A percentile compares a stretch with the other conserved stretches of the same genome.
Evolutionary conservation across 2,888 invertebrate species (phyloP).

Genomic region (Acanthosepion esculentum): DNA sequence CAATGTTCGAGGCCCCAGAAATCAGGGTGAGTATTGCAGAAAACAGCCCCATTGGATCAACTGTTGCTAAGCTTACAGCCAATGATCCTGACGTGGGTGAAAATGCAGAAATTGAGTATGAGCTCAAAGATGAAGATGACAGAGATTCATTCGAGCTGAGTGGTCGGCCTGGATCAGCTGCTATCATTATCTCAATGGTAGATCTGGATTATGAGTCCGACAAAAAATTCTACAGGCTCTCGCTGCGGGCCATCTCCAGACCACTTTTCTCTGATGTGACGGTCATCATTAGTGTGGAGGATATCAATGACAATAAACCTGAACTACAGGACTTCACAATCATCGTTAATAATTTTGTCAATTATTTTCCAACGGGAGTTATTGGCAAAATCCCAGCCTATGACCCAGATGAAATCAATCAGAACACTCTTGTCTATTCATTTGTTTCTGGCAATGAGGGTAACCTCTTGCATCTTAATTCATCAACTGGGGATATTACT

Average conservation of each 20-base stretch:
- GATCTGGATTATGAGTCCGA: slow-evolving; percentile 97
- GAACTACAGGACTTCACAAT: slow-evolving; percentile 91
- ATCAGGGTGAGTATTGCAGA: slow-evolving; percentile 92
- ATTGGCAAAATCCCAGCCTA: slow-evolving; percentile 93
- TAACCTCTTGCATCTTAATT: slow-evolving; percentile 87
- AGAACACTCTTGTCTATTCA: slow-evolving; percentile 82
- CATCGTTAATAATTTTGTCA: slow-evolving; percentile 95
- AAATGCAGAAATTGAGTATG: slow-evolving; percentile 94
- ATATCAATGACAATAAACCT: slow-evolving; percentile 95
- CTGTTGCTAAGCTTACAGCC: slow-evolving; percentile 92
- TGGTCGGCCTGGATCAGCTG: slow-evolving; percentile 81
- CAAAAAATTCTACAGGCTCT: slow-evolving; percentile 89
- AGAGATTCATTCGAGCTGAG: slow-evolving; percentile 86
- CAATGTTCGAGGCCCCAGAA: slow-evolving; percentile 89
- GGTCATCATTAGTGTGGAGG: slow-evolving; percentile 90
- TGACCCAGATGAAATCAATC: slow-evolving; percentile 94
- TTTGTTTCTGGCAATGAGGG: slow-evolving; percentile 95
- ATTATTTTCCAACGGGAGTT: slow-evolving; percentile 92
- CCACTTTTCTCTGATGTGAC: slow-evolving; percentile 91
- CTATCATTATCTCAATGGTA: slow-evolving; percentile 89
- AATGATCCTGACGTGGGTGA: slow-evolving; percentile 93
- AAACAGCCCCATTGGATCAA: slow-evolving; percentile 96
- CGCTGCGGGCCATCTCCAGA: slow-evolving; percentile 91
- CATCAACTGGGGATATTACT: slow-evolving; percentile 87
- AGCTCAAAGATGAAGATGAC: slow-evolving; percentile 89